Conservation (phyloP, 2,888 invertebrate species). For the Aplocera efformata region DNA sequence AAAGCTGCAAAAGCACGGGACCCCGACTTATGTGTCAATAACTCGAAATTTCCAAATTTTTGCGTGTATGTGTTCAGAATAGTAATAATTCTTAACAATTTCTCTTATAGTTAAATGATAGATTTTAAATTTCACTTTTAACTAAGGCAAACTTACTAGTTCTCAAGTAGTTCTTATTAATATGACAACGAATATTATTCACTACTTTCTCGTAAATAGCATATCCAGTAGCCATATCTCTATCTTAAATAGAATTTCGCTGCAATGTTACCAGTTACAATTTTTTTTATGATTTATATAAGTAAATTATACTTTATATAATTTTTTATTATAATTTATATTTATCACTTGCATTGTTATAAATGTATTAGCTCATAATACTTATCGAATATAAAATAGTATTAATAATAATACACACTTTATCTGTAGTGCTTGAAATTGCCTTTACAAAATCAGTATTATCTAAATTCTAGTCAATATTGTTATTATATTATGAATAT, state of each 20-base stretch:
- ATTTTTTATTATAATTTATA: no score
- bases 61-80: slow-evolving; percentile 62
- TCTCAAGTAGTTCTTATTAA: slow-evolving; percentile 51
- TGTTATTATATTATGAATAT: slow-evolving; percentile 29
- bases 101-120: slow-evolving; percentile 53
- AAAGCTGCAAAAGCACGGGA: slow-evolving; percentile 24
- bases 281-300: no score
- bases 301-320: no score
- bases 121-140: slow-evolving; percentile 36
- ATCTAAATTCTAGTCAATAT: slow-evolving; percentile 17
- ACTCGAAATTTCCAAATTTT: slow-evolving; percentile 34
- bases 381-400: neutral
- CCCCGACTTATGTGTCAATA: slow-evolving; percentile 42
- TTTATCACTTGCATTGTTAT: no score
- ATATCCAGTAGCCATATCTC: slow-evolving; percentile 74
- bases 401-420: neutral
- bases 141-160: slow-evolving; percentile 44
- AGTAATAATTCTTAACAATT: slow-evolving; percentile 50
- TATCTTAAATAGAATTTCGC: slow-evolving; percentile 38
- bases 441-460: slow-evolving; percentile 23
- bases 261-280: slow-evolving; percentile 16
- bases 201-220: slow-evolving; percentile 58
- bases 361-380: no score
- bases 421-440: slow-evolving; percentile 21
- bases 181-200: slow-evolving; percentile 58